Evolutionary conservation across 1,140 invertebrate species (phyloP).

Genomic region (Drosophila nasuta): DNA sequence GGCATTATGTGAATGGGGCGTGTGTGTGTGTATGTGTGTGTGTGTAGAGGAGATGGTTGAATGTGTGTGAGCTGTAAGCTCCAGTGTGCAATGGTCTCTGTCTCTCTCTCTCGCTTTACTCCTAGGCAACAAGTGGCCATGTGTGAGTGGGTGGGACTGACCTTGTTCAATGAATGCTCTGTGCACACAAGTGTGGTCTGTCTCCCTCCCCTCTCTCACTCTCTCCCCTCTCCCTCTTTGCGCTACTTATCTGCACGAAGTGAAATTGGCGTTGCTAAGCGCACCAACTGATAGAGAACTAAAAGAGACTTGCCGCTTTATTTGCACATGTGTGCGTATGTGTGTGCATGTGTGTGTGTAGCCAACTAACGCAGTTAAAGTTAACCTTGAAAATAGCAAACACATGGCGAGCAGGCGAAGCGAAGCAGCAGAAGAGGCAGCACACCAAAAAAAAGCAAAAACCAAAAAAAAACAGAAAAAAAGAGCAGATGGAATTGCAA

Average conservation of each 20-base stretch:
- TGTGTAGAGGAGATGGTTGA: neutral
- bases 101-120: constrained; percentile 34
- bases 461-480: constrained; percentile 29
- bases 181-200: constrained; percentile 24
- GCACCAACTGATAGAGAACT: constrained; percentile 41
- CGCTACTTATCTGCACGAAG: constrained; percentile 24
- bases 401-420: constrained; percentile 50
- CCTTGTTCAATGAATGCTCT: constrained; percentile 49
- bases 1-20: constrained; percentile 51
- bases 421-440: constrained; percentile 29
- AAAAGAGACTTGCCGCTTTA: constrained; percentile 19
- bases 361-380: constrained; percentile 69
- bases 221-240: neutral
- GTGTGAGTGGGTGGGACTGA: constrained; percentile 41
- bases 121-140: constrained; percentile 70
- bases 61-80: constrained; percentile 23
- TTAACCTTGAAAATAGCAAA: constrained; percentile 83
- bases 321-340: constrained; percentile 5
- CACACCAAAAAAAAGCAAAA: constrained; percentile 9
- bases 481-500: constrained; percentile 19
- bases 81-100: constrained; percentile 46
- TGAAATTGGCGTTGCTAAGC: constrained; percentile 45
- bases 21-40: neutral
- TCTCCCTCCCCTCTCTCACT: neutral
- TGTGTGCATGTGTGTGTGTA: neutral